Evolutionary conservation across 2,888 invertebrate genomes (phyloP), one percentile per base, ranked within the genome.

Genomic region (Herminia tarsipennalis): DNA sequence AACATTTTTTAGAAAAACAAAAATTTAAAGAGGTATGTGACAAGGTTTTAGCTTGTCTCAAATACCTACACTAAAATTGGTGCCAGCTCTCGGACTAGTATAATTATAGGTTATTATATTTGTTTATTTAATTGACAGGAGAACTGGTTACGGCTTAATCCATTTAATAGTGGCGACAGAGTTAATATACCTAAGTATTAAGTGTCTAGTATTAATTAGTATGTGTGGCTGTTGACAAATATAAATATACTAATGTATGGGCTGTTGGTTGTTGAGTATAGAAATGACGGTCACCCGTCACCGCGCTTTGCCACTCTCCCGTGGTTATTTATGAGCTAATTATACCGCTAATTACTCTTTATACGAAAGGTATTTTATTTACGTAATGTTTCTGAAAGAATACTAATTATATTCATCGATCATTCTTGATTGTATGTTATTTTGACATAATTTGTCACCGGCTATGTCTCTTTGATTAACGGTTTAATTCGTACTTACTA

Each of bases 101-200:
- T n/a, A n/a, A n/a, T n/a, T n/a, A n/a, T n/a, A n/a, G n/a, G n/a
- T n/a, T n/a, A n/a, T n/a, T n/a, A n/a, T n/a, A n/a, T n/a, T n/a
- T n/a, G n/a, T n/a, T n/a, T n/a, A n/a, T n/a, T n/a, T n/a, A n/a
- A 25, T 36, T 27, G 36, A 50, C 56, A 56, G 48, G 32, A 44
- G n/a, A 59, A 51, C 60, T 44, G 36, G 62, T 56, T 51, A 45
- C 34, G 33, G 34, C 39, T 58, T 61, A 54, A 61, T 64, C 41
- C 46, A 35, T 59, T 65, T 65, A 63, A 22, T 16, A 25, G 35
- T 39, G 43, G 44, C 35, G 52, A 47, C 65, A 41, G 30, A 27
- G 42, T 8, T 51, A 42, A 55, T 51, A 40, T 43, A 30, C 6
- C 21, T 18, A 12, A 50, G 22, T 10, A n/a, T n/a, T n/a, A n/a